Base-by-base conservation (phyloP, 2,888 invertebrate genomes). In the Thera britannica region DNA sequence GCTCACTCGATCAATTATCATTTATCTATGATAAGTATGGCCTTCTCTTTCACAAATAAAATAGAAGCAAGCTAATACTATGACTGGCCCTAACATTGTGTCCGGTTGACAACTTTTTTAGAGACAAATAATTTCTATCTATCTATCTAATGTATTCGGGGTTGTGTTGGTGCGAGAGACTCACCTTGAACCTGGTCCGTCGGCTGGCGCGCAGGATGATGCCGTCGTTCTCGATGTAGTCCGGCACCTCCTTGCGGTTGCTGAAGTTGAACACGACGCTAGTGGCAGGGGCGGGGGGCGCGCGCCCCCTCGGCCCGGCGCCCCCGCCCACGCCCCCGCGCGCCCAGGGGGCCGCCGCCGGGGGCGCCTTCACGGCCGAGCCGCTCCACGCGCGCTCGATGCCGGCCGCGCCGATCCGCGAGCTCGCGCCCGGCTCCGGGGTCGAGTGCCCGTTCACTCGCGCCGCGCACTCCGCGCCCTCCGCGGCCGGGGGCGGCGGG, bases 181-280 rank as follows among this genome's bases (percentile, higher is more conserved):
- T 95, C 82, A 97, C 97, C 96, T 97, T 97, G 79, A 96, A 95
- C 81, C 95, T 94, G 83, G 96, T 95, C 70, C 96, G 94, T 77
- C 95, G 95, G 81, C 94, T 94, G 82, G 95, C 94, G 79, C 95
- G 95, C 78, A 96, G 95, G 77, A 96, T 95, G 86, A 96, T 95
- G 77, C 97, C 97, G 94, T 98, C 98, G 92, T 98, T 97, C 87
- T 97, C 97, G 83, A 98, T 97, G 90, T 98, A 98, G 94, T 98
- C 97, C 61, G 98, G 98, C 81, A 98, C 97, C 82, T 97, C 97
- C 90, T 97, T 97, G 83, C 97, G 95, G 89, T 95, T 95, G 76
- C 96, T 97, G 91, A 98, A 98, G 94, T 98, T 97, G 93, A 98
- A 98, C 75, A 97, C 97, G 92, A 97, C 96, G 76, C 96, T 96